These are phyloP conservation scores for Zoanthus solanderi DNA, from an alignment of 92 coral and sea anemone genomes.

Conservation along the genomic window DNA sequence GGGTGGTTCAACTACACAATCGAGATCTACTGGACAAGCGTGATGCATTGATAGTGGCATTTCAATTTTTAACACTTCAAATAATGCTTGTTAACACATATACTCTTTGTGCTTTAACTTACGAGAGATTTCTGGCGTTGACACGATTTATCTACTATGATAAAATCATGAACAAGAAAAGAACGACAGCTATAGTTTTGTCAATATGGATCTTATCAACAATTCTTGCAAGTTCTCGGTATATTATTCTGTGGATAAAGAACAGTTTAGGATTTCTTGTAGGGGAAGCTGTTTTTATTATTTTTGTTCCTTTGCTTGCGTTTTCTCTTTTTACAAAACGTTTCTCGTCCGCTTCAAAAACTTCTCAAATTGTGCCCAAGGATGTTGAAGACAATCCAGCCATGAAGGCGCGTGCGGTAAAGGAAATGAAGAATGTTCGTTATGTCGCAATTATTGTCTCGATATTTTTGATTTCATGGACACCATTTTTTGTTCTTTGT, in stretches of 20 bases:
- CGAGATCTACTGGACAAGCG: conserved; percentile 1
- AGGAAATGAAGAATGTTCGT: conserved; percentile 36
- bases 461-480: conserved; percentile 10
- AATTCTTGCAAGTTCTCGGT: conserved; percentile 30
- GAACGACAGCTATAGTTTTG: background rate
- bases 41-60: background rate
- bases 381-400: background rate
- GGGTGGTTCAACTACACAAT: background rate
- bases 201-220: conserved; percentile 38
- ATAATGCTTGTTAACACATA: conserved; percentile 16
- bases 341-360: background rate
- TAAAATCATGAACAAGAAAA: conserved; percentile 29
- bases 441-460: conserved; percentile 21
- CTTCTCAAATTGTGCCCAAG: background rate
- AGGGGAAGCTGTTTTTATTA: background rate
- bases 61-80: background rate
- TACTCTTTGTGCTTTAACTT: conserved; percentile 19
- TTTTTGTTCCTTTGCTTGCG: background rate
- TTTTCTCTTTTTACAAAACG: conserved; percentile 23
- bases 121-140: conserved; percentile 25
- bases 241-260: conserved; percentile 6
- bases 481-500: background rate
- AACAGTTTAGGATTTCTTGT: background rate
- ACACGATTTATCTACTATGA: background rate
- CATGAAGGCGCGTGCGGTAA: conserved; percentile 1